Percentiles rank a stretch among this genome's conserved stretches.
These are phyloP conservation scores for Gallinago undulata DNA, from an alignment of 2,113 vertebrate species.

Conservation along the genomic window DNA sequence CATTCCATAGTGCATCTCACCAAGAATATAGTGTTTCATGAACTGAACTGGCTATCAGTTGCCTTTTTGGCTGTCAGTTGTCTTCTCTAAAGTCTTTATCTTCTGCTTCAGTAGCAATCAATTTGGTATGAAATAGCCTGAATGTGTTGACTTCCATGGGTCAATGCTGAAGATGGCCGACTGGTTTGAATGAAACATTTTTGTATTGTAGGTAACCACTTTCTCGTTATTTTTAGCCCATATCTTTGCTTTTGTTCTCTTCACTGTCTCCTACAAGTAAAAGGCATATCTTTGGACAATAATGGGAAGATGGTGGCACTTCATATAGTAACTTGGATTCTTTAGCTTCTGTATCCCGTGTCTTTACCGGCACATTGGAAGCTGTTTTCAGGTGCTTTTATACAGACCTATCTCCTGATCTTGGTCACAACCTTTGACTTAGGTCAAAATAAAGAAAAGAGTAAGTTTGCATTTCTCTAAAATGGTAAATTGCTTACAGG, in stretches of 20 bases:
- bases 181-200: background rate
- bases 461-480: background rate
- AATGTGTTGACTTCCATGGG: background rate
- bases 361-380: background rate
- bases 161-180: background rate
- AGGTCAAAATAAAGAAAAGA: background rate
- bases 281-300: background rate
- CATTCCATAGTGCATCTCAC: background rate
- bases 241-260: background rate
- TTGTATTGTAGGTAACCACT: background rate
- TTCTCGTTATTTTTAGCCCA: background rate
- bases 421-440: background rate
- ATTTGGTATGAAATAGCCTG: background rate
- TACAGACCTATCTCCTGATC: background rate
- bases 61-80: background rate
- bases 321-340: background rate
- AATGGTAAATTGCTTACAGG: background rate
- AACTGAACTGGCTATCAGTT: background rate
- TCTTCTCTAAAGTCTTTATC: background rate
- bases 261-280: background rate
- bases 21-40: background rate
- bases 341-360: background rate
- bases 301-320: background rate
- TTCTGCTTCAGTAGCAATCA: background rate
- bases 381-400: background rate